phyloP scores from a whole-genome alignment of 2,797 vertebrate genomes.

The Pseudotriccus pelzelni region DNA sequence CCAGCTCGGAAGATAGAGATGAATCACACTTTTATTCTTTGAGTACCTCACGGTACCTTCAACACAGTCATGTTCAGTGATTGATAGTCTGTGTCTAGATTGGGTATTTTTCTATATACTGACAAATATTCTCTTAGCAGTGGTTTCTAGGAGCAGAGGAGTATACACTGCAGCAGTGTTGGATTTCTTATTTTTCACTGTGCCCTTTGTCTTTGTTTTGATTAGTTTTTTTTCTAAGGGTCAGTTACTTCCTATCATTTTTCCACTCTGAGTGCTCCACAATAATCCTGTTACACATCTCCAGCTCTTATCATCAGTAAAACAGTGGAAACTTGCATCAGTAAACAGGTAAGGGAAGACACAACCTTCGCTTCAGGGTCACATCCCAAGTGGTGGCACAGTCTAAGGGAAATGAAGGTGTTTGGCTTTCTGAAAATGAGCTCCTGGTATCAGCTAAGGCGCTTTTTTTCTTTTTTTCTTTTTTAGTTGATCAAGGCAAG shows the following conservation, averaged over 20 bases:
- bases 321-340: slow-evolving; percentile 7
- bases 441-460: not conserved
- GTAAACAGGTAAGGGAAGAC: not conserved
- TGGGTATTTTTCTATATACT: slow-evolving; percentile 66
- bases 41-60: slow-evolving; percentile 52
- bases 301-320: not conserved
- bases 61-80: slow-evolving; percentile 45
- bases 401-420: not conserved
- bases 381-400: not conserved
- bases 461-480: not conserved
- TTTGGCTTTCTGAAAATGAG: not conserved
- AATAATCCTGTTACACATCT: slow-evolving; percentile 29
- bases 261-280: not conserved
- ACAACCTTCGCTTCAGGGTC: slow-evolving; percentile 2
- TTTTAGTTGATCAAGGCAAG: not conserved
- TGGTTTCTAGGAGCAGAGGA: slow-evolving; percentile 52
- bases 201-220: slow-evolving; percentile 32
- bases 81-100: slow-evolving; percentile 67
- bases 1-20: slow-evolving; percentile 31
- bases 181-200: slow-evolving; percentile 9
- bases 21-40: slow-evolving; percentile 67
- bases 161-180: not conserved
- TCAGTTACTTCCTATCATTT: slow-evolving; percentile 33
- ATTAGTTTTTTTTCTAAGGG: not conserved
- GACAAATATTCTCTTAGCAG: slow-evolving; percentile 34